Conservation (phyloP, 1,140 invertebrate species). For the Drosophila cardini region DNA sequence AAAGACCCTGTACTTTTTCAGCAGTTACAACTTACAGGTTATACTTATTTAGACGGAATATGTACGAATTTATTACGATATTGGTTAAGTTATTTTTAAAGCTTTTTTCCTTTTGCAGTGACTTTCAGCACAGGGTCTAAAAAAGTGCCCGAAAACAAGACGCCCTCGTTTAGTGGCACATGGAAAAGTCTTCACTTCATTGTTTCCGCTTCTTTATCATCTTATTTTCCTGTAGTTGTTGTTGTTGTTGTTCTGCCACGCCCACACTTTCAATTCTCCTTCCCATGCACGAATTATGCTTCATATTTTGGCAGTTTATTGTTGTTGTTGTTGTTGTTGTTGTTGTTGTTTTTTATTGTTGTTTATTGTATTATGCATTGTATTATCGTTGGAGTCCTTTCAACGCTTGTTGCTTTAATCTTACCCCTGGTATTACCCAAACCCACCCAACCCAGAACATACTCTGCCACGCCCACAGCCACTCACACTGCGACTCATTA, state of each 20-base stretch:
- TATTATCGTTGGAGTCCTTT: slow-evolving; percentile 51
- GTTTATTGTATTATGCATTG: slow-evolving; percentile 70
- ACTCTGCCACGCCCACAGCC: neutral
- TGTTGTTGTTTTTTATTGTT: slow-evolving; percentile 36
- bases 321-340: slow-evolving; percentile 37
- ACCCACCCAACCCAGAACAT: neutral
- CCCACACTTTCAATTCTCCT: slow-evolving; percentile 26
- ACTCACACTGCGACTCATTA: slow-evolving; percentile 69
- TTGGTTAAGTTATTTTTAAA: too few species aligned
- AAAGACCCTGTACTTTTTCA: too few species aligned
- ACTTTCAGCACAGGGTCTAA: too few species aligned
- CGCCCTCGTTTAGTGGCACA: slow-evolving; percentile 45
- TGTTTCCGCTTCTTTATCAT: neutral
- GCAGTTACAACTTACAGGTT: too few species aligned
- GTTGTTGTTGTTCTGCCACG: slow-evolving; percentile 35
- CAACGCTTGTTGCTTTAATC: slow-evolving; percentile 73
- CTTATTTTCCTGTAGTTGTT: slow-evolving; percentile 34
- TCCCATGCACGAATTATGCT: slow-evolving; percentile 35
- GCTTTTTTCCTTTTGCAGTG: too few species aligned
- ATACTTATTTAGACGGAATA: too few species aligned
- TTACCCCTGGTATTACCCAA: slow-evolving; percentile 5
- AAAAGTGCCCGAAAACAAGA: slow-evolving; percentile 29
- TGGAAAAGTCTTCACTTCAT: slow-evolving; percentile 4
- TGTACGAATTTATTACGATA: too few species aligned
- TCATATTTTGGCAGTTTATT: slow-evolving; percentile 67